Evolutionary conservation across 23 tunicate species (phyloP).

Genomic region (Oikopleura dioica): DNA sequence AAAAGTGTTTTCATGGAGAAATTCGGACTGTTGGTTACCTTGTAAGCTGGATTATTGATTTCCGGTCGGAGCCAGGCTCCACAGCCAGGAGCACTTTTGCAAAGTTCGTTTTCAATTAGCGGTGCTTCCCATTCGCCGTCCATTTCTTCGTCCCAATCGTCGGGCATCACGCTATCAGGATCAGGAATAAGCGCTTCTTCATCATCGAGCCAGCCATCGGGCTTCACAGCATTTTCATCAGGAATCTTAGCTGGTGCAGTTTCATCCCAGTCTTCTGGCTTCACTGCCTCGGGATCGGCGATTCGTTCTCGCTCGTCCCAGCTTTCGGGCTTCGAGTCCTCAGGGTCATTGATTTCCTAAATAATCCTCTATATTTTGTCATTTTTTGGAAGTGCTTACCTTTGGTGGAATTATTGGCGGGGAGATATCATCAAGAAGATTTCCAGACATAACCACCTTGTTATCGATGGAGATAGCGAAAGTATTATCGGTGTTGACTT

Average conservation of each 20-base stretch:
- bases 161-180: conserved; percentile 36
- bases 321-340: conserved; percentile 70
- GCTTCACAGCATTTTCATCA: conserved; percentile 81
- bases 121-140: conserved; percentile 99
- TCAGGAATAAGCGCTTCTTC: conserved; percentile 14
- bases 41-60: conserved; percentile 47
- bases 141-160: conserved; percentile 96
- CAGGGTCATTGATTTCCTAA: conserved; percentile 72
- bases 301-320: conserved; percentile 81
- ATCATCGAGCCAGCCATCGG: conserved; percentile 77
- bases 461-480: conserved; percentile 52
- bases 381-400: too few relatives aligned
- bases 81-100: conserved; percentile 54
- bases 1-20: not conserved
- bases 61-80: conserved; percentile 69
- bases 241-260: conserved; percentile 46
- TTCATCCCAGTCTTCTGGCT: conserved; percentile 97
- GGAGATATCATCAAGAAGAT: conserved; percentile 39
- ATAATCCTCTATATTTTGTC: too few relatives aligned
- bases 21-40: not conserved
- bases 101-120: conserved; percentile 49
- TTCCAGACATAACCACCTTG: conserved; percentile 37
- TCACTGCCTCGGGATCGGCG: conserved; percentile 47
- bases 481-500: conserved; percentile 40
- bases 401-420: conserved; percentile 77